Percentiles rank a stretch among this genome's conserved stretches.
These are phyloP conservation scores for Parapsyche elsis DNA, from an alignment of 1,140 invertebrate species.

Conservation along the genomic window DNA sequence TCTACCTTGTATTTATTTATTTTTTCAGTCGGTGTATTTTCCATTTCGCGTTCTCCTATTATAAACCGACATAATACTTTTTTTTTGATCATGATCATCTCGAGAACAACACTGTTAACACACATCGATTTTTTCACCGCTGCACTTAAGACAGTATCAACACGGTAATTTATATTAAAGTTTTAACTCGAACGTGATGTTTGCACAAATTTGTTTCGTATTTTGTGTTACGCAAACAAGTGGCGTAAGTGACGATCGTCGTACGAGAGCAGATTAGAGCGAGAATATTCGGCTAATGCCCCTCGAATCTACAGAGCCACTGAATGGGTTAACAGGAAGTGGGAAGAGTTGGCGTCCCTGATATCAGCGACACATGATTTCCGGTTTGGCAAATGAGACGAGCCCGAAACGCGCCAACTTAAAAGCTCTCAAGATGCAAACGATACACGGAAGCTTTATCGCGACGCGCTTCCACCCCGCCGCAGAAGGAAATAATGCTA, in stretches of 20 bases:
- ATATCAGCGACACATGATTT: constrained; percentile 51
- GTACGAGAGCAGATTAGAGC: too few relatives aligned
- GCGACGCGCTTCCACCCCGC: neutral
- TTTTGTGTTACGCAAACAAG: neutral
- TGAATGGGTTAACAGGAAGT: constrained; percentile 15
- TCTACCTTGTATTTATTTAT: too few relatives aligned
- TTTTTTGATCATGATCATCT: too few relatives aligned
- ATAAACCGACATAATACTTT: too few relatives aligned
- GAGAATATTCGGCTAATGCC: too few relatives aligned
- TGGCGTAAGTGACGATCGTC: too few relatives aligned
- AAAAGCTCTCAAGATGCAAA: neutral
- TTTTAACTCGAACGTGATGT: neutral
- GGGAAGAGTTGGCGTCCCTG: constrained; percentile 5
- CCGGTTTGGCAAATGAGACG: constrained; percentile 51
- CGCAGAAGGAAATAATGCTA: neutral
- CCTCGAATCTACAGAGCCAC: neutral
- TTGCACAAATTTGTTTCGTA: neutral
- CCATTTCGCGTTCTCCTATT: too few relatives aligned
- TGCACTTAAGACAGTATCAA: too few relatives aligned
- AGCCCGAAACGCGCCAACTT: neutral
- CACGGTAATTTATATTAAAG: too few relatives aligned
- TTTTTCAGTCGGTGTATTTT: too few relatives aligned
- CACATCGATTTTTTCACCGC: too few relatives aligned
- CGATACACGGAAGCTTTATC: constrained; percentile 4
- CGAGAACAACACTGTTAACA: too few relatives aligned